Base-by-base conservation (phyloP, 2,113 vertebrate species). In the Trichechus manatus region DNA sequence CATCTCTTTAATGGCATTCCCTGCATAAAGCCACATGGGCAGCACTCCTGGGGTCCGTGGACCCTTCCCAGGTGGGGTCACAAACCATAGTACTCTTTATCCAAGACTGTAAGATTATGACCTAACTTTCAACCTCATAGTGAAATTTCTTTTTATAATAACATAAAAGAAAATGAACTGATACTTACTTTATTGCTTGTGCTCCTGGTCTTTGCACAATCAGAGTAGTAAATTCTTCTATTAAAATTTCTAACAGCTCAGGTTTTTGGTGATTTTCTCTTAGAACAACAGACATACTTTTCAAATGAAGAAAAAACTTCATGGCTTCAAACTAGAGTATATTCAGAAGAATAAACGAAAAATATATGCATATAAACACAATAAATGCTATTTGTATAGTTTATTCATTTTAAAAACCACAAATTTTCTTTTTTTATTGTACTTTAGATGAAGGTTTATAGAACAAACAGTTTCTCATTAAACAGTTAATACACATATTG, bases 151-250 rank as follows among this genome's bases (percentile, higher is more conserved):
- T 80, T 64, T 81, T 80, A 83, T 15, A 13, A 39, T 5, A 87
- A n/a, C 9, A 81, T 63, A 44, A 93, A 89, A 95, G 17, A 94
- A 95, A 94, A 92, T 39, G 53, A 79, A 86, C 44, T 7, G 64
- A 63, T 42, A 94, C 98, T 94, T 97, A 99, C 99, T 99, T 99
- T 96, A 99, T 97, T 97, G 99, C 99, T 98, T 99, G 99, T 93
- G 99, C 99, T 96, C 99, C 99, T 53, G 99, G 98, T 96, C 99
- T 99, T 93, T 99, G 99, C 1, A 99, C 98, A 97, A 99, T 98
- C 22, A 98, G 98, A 81, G 99, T 99, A 96, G 98, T 98, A 91
- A 99, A 98, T 97, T 99, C 99, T 95, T 98, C 97, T 86, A 99
- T 98, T n/a, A 99, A 98, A 97, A 99, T 97, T 96, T 98, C 98